Conservation (phyloP, 2,888 invertebrate genomes). For the Choreutis nemorana region DNA sequence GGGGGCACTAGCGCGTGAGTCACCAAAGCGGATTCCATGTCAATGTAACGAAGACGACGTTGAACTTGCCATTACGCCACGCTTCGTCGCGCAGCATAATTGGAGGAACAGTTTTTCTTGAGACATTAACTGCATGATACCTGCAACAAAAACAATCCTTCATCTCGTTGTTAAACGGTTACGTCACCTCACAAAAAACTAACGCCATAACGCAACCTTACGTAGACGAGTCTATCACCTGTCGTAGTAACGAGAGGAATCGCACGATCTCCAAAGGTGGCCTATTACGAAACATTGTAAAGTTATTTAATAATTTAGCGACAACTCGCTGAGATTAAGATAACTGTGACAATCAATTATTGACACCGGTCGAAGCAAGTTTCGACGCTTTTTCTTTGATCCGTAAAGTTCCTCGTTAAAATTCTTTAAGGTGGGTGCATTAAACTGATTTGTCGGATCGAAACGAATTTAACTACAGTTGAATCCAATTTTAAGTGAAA, state of each 20-base stretch:
- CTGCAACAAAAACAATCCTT: constrained; percentile 1
- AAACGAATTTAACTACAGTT: neutral
- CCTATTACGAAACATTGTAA: constrained; percentile 24
- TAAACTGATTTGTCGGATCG: neutral
- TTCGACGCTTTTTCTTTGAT: neutral
- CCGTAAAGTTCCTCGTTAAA: neutral
- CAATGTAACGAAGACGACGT: constrained; percentile 23
- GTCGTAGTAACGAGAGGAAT: constrained; percentile 16
- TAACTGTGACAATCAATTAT: constrained; percentile 26
- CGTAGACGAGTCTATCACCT: constrained; percentile 22
- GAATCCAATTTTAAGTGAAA: neutral
- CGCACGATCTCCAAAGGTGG: constrained; percentile 19
- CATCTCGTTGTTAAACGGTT: constrained; percentile 14
- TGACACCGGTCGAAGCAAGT: constrained; percentile 16
- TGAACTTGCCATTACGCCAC: constrained; percentile 32
- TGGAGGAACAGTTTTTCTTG: constrained; percentile 33
- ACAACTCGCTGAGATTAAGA: constrained; percentile 28
- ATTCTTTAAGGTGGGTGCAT: neutral
- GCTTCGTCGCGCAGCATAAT: constrained; percentile 39
- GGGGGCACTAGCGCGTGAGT: constrained; percentile 16
- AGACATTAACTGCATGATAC: constrained; percentile 20
- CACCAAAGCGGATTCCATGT: constrained; percentile 24
- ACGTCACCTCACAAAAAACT: constrained; percentile 4
- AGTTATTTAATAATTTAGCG: constrained; percentile 42
- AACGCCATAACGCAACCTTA: constrained; percentile 14